A percentile compares a stretch with the other conserved stretches of the same genome.
Conservation (phyloP, 2,797 vertebrate genomes). For the Enoplosus armatus region DNA sequence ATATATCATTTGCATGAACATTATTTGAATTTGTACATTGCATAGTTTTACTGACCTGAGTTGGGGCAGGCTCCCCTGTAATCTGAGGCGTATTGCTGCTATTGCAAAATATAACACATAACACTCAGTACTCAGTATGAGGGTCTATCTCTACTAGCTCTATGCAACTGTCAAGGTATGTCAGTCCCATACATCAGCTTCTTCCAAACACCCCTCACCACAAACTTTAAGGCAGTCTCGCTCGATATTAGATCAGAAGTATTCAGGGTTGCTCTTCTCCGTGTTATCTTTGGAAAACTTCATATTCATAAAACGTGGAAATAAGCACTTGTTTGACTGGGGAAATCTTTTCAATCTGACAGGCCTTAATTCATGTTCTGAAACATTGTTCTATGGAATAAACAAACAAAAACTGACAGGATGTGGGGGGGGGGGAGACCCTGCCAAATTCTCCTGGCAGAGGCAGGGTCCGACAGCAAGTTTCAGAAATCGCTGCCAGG, state of each 20-base stretch:
- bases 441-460: not conserved
- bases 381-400: not conserved
- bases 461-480: not conserved
- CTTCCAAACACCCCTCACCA: not conserved
- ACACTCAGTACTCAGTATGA: too few species aligned
- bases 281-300: not conserved
- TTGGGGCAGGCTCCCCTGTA: not conserved
- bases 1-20: slow-evolving; percentile 12
- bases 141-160: not conserved
- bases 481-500: slow-evolving; percentile 3
- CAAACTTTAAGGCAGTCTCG: not conserved
- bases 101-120: too few species aligned
- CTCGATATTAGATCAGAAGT: not conserved
- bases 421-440: not conserved
- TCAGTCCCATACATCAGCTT: slow-evolving; percentile 3
- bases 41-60: slow-evolving; percentile 18
- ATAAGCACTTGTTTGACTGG: slow-evolving; percentile 18
- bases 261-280: not conserved
- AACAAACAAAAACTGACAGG: slow-evolving; percentile 15
- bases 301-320: not conserved
- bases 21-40: slow-evolving; percentile 12
- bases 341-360: not conserved
- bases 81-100: not conserved
- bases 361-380: not conserved
- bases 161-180: slow-evolving; percentile 18